phyloP scores from a whole-genome alignment of 2,888 invertebrate genomes.

The Aethes cnicana region DNA sequence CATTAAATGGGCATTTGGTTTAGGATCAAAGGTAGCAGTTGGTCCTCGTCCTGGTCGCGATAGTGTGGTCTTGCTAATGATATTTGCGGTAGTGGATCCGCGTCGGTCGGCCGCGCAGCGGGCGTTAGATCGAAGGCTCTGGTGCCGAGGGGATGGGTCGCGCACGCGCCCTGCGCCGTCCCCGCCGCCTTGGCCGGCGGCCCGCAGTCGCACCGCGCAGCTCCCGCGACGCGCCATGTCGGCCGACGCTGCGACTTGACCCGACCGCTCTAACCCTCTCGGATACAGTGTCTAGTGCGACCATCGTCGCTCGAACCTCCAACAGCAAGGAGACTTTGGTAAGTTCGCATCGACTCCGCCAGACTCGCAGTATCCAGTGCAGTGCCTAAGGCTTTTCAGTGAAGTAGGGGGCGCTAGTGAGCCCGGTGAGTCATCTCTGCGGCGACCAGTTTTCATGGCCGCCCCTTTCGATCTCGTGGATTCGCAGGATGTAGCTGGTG shows the following conservation, averaged over 20 bases:
- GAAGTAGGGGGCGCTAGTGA: constrained; percentile 70
- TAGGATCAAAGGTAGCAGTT: constrained; percentile 51
- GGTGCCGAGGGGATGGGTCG: constrained; percentile 43
- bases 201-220: constrained; percentile 76
- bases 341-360: constrained; percentile 58
- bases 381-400: constrained; percentile 58
- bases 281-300: constrained; percentile 60
- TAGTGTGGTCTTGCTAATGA: constrained; percentile 62
- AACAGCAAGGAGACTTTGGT: constrained; percentile 64
- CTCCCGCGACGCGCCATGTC: constrained; percentile 72
- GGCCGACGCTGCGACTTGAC: constrained; percentile 72
- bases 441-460: constrained; percentile 75
- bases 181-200: constrained; percentile 55
- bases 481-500: constrained; percentile 56
- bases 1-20: no score
- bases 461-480: constrained; percentile 66
- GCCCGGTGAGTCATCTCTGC: constrained; percentile 79
- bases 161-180: constrained; percentile 60
- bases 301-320: constrained; percentile 49
- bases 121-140: constrained; percentile 72
- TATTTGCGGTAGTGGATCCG: constrained; percentile 72
- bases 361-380: constrained; percentile 43
- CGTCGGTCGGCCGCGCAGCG: constrained; percentile 61
- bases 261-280: constrained; percentile 61
- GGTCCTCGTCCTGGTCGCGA: constrained; percentile 58